Percentiles rank a stretch among this genome's conserved stretches.
These are phyloP conservation scores for Aphis gossypii DNA, from an alignment of 1,140 invertebrate species.

Conservation along the genomic window DNA sequence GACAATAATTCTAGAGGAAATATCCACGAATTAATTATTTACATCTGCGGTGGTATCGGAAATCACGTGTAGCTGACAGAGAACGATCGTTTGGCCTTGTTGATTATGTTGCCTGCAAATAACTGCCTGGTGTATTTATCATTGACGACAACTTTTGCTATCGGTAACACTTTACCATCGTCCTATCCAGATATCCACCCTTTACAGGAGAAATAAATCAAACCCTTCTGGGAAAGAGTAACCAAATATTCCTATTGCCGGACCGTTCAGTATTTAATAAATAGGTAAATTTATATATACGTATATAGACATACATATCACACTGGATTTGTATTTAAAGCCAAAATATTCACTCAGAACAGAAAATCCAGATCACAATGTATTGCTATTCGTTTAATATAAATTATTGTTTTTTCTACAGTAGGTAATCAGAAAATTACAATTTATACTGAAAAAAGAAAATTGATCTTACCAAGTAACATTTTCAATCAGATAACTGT, in stretches of 20 bases:
- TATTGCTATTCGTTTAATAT: neutral
- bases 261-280: neutral
- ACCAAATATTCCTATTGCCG: neutral
- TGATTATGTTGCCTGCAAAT: constrained; percentile 47
- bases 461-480: neutral
- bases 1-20: constrained; percentile 32
- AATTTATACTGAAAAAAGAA: neutral
- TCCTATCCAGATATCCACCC: neutral
- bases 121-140: constrained; percentile 41
- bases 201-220: neutral
- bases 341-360: neutral
- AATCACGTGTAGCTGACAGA: constrained; percentile 42
- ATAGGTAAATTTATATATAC: neutral
- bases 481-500: neutral
- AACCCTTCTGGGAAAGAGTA: neutral
- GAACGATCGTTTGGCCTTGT: constrained; percentile 53
- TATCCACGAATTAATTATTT: constrained; percentile 43
- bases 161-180: constrained; percentile 28
- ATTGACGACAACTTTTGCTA: constrained; percentile 45
- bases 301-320: neutral
- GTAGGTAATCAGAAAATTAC: neutral
- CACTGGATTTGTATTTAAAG: neutral
- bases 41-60: constrained; percentile 16
- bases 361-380: neutral
- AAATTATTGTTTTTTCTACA: neutral